Evolutionary conservation across 2,113 vertebrate genomes (phyloP).

Genomic region (Anarhynchus alexandrinus): DNA sequence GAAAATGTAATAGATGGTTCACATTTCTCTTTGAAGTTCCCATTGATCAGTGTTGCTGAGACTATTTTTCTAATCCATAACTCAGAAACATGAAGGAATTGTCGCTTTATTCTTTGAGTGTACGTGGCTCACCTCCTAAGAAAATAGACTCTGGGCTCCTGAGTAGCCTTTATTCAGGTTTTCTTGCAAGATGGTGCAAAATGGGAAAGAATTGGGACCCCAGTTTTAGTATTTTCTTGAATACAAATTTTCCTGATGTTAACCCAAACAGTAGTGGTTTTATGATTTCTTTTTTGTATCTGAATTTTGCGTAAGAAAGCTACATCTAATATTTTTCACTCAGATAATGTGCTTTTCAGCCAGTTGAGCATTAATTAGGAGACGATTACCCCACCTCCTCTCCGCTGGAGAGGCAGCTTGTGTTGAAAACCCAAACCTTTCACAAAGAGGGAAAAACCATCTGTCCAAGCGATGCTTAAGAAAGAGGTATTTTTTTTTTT

Average conservation of each 20-base stretch:
- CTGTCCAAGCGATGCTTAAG: background rate
- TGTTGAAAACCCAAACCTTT: background rate
- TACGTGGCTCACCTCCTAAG: background rate
- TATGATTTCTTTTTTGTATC: background rate
- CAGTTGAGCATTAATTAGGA: background rate
- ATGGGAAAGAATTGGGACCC: background rate
- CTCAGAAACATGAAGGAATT: conserved; percentile 32
- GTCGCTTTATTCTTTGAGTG: background rate
- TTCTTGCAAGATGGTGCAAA: background rate
- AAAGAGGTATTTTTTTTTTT: background rate
- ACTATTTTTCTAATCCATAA: conserved; percentile 29
- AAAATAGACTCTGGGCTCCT: background rate
- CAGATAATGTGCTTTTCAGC: background rate
- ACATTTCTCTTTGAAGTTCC: conserved; percentile 42
- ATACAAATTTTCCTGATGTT: background rate
- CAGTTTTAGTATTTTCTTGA: background rate
- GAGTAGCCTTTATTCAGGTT: background rate
- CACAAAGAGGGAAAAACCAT: background rate
- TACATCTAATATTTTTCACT: background rate
- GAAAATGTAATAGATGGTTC: conserved; percentile 42
- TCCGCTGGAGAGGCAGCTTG: background rate
- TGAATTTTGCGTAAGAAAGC: background rate
- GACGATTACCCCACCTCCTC: background rate
- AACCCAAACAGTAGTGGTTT: background rate
- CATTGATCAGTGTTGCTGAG: conserved; percentile 47